Evolutionary conservation across 2,888 invertebrate species (phyloP).

Genomic region (Drosophila paranaensis): DNA sequence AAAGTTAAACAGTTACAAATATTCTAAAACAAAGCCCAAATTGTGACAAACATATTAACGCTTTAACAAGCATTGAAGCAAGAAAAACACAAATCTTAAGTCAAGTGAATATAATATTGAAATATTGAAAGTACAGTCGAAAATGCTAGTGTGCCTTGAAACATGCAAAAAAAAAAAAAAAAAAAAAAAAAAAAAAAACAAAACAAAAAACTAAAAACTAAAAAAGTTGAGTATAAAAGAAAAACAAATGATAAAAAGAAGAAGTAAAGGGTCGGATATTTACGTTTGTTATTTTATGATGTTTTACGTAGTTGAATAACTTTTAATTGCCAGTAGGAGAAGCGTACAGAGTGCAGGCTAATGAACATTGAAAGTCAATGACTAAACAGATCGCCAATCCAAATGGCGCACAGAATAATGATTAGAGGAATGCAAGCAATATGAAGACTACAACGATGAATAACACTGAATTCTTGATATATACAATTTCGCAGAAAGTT

Average conservation of each 20-base stretch:
- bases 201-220: constrained; percentile 16
- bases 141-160: constrained; percentile 83
- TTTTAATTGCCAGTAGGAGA: constrained; percentile 15
- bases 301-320: constrained; percentile 23
- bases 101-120: constrained; percentile 40
- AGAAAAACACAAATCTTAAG: constrained; percentile 33
- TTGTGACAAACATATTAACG: constrained; percentile 52
- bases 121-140: constrained; percentile 74
- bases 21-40: constrained; percentile 31
- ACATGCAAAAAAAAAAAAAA: constrained; percentile 63
- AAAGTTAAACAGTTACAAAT: constrained; percentile 38
- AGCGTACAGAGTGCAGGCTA: constrained; percentile 24
- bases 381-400: constrained; percentile 35
- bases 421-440: constrained; percentile 15
- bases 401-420: constrained; percentile 3
- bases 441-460: constrained; percentile 46
- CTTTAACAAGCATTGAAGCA: constrained; percentile 25
- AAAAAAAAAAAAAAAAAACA: constrained; percentile 23
- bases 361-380: constrained; percentile 1
- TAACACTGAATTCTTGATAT: constrained; percentile 14
- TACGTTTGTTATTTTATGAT: constrained; percentile 45
- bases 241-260: constrained; percentile 27
- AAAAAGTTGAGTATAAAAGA: constrained; percentile 18
- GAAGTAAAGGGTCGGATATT: constrained; percentile 29
- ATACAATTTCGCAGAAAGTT: constrained; percentile 36